Evolutionary conservation across 2,888 invertebrate species (phyloP), one percentile per base, ranked within the genome.

Genomic region (Napeogenes sylphis): DNA sequence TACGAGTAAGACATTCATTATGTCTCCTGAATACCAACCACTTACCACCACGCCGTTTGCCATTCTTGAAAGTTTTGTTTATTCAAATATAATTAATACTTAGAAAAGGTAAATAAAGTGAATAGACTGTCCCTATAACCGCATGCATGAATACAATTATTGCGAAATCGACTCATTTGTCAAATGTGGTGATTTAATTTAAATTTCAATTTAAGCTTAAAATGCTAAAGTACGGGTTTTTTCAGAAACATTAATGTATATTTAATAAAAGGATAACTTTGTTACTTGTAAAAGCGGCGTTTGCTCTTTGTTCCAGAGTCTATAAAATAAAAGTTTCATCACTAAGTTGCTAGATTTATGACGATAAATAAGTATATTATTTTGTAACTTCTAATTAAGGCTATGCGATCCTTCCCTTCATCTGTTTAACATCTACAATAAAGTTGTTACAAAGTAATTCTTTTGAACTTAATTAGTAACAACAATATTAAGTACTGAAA

Each of bases 11-110:
- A 32, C 61, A 63, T 54, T 58, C 53, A 21, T 21, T 21, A 63
- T 61, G 63, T 63, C 63, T 56, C 63, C 46, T 65, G 63, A 60
- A 65, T 63, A 61, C 63, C 60, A 65, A 65, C 60, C 58, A 60
- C 60, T 58, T 55, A 45, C 45, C 62, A 56, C 45, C 21, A 21
- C 35, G 56, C 56, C 38, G 60, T 35, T 63, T 47, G 61, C 55
- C 46, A 63, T 65, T 65, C 63, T 63, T 63, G 55, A 65, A 58
- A 65, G 56, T 61, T 56, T 59, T 59, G 45, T 32, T 35, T 63
- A 55, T 63, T 57, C 59, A 63, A 54, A 59, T 63, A 47, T 57
- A 57, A 59, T 56, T 60, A 46, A 55, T 55, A 57, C 59, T 57
- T 54, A 42, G 54, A 54, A 60, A 14, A 6, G 57, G 42, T 21